These are phyloP conservation scores for Periphyllus acericola DNA, from an alignment of 2,888 invertebrate genomes.

Conservation along the genomic window DNA sequence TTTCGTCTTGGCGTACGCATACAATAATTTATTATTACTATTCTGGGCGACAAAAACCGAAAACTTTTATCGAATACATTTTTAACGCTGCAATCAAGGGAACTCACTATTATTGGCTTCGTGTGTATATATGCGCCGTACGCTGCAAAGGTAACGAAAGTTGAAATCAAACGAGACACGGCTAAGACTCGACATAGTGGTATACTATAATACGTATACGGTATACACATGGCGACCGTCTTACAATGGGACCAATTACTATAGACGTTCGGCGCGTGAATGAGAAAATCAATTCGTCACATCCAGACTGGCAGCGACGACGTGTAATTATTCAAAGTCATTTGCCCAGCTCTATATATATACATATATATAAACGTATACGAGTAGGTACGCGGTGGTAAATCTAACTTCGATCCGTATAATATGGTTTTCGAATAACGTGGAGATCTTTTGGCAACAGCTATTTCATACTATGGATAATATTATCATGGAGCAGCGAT, in stretches of 20 bases:
- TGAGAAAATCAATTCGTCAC: constrained; percentile 44
- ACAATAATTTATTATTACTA: no score
- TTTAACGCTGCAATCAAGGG: not conserved
- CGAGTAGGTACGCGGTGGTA: not conserved
- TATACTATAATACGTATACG: not conserved
- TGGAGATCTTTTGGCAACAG: not conserved
- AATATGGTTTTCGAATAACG: not conserved
- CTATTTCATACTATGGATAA: not conserved
- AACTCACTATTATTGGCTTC: not conserved
- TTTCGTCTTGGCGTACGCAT: not conserved
- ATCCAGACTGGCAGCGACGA: not conserved
- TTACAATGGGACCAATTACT: constrained; percentile 39
- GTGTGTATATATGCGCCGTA: not conserved
- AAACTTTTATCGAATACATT: not conserved
- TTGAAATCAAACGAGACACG: not conserved
- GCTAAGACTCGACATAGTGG: not conserved
- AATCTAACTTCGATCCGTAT: not conserved
- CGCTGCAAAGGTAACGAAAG: not conserved
- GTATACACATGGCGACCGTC: not conserved
- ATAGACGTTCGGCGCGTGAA: constrained; percentile 2
- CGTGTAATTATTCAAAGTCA: not conserved
- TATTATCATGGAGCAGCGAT: no score
- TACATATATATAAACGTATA: no score
- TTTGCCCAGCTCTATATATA: no score
- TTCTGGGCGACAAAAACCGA: not conserved